Base-by-base conservation (phyloP, 2,113 vertebrate genomes). In the Grallaria varia region DNA sequence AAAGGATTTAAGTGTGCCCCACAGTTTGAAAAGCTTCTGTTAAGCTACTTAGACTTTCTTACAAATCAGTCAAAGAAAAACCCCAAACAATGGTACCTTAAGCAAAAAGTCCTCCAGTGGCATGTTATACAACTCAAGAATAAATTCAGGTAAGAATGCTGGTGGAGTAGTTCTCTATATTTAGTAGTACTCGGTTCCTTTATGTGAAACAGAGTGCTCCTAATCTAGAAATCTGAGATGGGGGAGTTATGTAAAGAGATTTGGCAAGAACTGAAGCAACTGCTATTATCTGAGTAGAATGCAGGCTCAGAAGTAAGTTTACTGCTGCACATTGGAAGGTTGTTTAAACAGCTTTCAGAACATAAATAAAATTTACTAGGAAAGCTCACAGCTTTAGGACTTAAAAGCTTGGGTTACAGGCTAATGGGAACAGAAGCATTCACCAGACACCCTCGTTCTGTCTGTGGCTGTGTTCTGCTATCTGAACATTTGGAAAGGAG, bases 221-320 rank as follows among this genome's bases (percentile, higher is more conserved):
- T 96, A 95, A 97, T 92, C 93, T 90, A 95, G 97, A 97, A 98
- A 97, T 80, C 52, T 73, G 97, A 97, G 96, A 96, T 73, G 55
- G 60, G 60, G 40, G 63, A 55, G 75, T 97, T 97, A 96, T 45
- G 27, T 45, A 96, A 97, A 95, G 76, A 87, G 89, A 90, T 79
- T 95, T 96, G 60, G 53, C 64, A 67, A 96, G 94, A 96, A 90
- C 20, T 71, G 45, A 91, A 94, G 66, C 62, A 93, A 90, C 82
- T 91, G 75, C 85, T 88, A 90, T 90, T 94, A 93, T 80, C 79
- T 49, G 44, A 88, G 66, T 59, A 92, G 76, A 94, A 93, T 83
- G 27, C 33, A 74, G 55, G 55, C 67, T 89, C 69, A 33, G 31
- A 44, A 49, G 28, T 77, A 50, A 89, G 91, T 84, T 83, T 78